phyloP scores from a whole-genome alignment of 2,888 invertebrate species.

The Mimumesa dahlbomi region DNA sequence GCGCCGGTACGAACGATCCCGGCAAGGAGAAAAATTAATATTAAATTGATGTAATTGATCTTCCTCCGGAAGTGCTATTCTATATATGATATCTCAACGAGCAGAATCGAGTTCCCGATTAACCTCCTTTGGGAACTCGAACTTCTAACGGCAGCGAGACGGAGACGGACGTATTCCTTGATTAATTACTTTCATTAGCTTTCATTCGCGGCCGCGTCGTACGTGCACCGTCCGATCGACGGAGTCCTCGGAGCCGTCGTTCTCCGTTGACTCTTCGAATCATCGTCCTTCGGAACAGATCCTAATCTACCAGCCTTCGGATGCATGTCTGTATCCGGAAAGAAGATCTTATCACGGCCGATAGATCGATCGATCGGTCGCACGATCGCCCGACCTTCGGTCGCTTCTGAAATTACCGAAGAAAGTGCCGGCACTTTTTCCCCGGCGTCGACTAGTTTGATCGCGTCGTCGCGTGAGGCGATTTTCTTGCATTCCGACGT shows the following conservation, averaged over 20 bases:
- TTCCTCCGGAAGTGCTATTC: slow-evolving; percentile 55
- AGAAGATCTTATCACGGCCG: slow-evolving; percentile 48
- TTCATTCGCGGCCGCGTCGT: slow-evolving; percentile 32
- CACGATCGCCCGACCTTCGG: slow-evolving; percentile 51
- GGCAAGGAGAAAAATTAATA: not conserved
- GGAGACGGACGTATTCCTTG: slow-evolving; percentile 27
- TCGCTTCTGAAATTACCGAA: slow-evolving; percentile 47
- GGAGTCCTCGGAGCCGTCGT: slow-evolving; percentile 3
- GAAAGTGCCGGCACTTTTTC: slow-evolving; percentile 36
- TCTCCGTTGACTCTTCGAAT: slow-evolving; percentile 19
- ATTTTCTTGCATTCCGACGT: slow-evolving; percentile 24
- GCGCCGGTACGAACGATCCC: not conserved
- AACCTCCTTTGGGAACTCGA: slow-evolving; percentile 47
- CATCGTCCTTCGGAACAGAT: slow-evolving; percentile 51
- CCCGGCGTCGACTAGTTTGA: not conserved
- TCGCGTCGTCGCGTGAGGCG: not conserved
- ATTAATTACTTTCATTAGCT: slow-evolving; percentile 59
- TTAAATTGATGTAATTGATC: slow-evolving; percentile 61
- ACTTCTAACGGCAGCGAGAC: slow-evolving; percentile 16
- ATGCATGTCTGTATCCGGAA: slow-evolving; percentile 55
- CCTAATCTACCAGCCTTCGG: slow-evolving; percentile 61
- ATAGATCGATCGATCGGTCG: slow-evolving; percentile 48
- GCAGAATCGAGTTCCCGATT: slow-evolving; percentile 52
- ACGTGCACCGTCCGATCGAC: not conserved
- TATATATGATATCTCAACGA: slow-evolving; percentile 47